Percentiles rank a stretch among this genome's conserved stretches.
These are phyloP conservation scores for Drosophila vallismaia DNA, from an alignment of 2,888 invertebrate species.

Conservation along the genomic window DNA sequence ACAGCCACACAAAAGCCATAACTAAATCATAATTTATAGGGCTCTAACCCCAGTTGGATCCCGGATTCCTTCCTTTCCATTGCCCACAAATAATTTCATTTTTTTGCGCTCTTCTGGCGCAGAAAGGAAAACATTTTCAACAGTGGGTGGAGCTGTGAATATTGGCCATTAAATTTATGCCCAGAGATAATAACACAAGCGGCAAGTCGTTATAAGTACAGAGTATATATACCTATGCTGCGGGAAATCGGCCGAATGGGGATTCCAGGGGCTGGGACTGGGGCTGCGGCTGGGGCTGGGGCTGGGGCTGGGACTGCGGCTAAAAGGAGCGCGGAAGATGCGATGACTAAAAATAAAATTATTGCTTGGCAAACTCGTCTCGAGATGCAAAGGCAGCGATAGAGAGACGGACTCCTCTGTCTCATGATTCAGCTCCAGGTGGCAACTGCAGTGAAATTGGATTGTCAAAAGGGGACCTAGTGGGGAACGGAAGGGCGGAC, in stretches of 20 bases:
- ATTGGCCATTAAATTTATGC: slow-evolving; percentile 78
- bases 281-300: slow-evolving; percentile 4
- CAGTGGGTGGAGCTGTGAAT: slow-evolving; percentile 82
- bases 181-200: slow-evolving; percentile 78
- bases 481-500: not conserved
- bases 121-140: slow-evolving; percentile 66
- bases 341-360: slow-evolving; percentile 69
- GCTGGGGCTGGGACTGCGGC: not conserved
- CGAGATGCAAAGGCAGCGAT: slow-evolving; percentile 71
- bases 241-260: slow-evolving; percentile 6
- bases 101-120: slow-evolving; percentile 17
- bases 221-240: slow-evolving; percentile 21
- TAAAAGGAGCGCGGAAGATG: slow-evolving; percentile 28
- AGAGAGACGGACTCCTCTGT: slow-evolving; percentile 43
- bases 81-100: slow-evolving; percentile 70
- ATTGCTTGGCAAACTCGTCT: slow-evolving; percentile 68
- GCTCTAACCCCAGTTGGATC: slow-evolving; percentile 27
- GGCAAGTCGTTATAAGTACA: slow-evolving; percentile 73
- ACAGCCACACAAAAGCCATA: slow-evolving; percentile 28
- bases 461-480: slow-evolving; percentile 8
- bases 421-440: slow-evolving; percentile 54
- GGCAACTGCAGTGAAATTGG: slow-evolving; percentile 46
- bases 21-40: slow-evolving; percentile 53
- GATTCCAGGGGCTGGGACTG: slow-evolving; percentile 4
- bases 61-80: slow-evolving; percentile 24